Conservation (phyloP, 2,113 vertebrate species). For the Scopus umbretta region DNA sequence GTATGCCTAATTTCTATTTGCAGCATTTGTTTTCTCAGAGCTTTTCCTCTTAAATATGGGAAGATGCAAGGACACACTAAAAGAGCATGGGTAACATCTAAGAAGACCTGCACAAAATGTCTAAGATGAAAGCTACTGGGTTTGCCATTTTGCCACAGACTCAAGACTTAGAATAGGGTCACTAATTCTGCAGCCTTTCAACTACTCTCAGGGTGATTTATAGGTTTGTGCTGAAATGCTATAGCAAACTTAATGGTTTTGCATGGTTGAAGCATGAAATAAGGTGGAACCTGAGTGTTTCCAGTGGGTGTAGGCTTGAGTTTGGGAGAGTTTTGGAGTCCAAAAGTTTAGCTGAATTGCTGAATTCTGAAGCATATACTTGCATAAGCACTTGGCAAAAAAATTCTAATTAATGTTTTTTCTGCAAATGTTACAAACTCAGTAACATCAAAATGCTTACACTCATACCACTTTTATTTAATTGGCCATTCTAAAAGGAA, state of each 20-base stretch:
- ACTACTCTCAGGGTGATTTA: constrained; percentile 16
- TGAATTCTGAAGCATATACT: not conserved
- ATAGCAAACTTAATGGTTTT: constrained; percentile 27
- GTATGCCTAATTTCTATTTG: not conserved
- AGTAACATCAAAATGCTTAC: not conserved
- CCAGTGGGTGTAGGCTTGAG: not conserved
- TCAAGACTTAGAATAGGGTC: constrained; percentile 23
- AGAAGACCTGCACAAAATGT: not conserved
- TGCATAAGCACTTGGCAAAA: not conserved
- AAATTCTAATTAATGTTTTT: not conserved
- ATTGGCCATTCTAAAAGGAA: not conserved
- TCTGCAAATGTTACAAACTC: not conserved
- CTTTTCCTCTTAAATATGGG: not conserved
- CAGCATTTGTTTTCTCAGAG: not conserved
- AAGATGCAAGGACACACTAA: not conserved
- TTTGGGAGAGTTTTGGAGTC: not conserved
- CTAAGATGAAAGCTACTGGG: not conserved
- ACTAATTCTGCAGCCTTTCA: constrained; percentile 19
- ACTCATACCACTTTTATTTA: not conserved
- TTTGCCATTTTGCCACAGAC: not conserved
- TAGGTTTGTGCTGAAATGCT: constrained; percentile 23
- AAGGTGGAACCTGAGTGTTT: constrained; percentile 11
- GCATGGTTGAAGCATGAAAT: constrained; percentile 50
- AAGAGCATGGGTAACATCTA: not conserved
- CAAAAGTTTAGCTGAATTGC: not conserved